Evolutionary conservation across 2,113 vertebrate genomes (phyloP), one percentile per base, ranked within the genome.

Genomic region (Nestor notabilis): DNA sequence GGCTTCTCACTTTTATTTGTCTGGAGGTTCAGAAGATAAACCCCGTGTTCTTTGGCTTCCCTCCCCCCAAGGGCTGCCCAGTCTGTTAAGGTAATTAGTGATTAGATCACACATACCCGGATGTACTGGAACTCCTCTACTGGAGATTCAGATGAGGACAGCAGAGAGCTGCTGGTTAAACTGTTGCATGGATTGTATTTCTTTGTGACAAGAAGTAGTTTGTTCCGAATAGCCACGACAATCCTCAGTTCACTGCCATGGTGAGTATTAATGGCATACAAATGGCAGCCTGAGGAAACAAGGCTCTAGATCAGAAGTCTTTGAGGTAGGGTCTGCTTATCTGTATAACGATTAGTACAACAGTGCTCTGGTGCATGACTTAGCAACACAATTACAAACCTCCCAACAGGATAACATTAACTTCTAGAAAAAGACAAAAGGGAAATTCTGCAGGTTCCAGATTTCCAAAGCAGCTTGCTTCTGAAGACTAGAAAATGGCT

Each of bases 61-160:
- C 21, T 5, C 2, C 7, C 15, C 31, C 46, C 4, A 8, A 31
- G 31, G 4, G 37, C 49, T 93, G 25, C 25, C 52, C 65, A 49
- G 39, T 13, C 49, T 46, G 16, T 74, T 74, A 72, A 69, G 27
- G 39, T 61, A 74, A 71, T 71, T 28, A 90, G 55, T 19, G 47
- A 89, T 53, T 17, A 75, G 60, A 89, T 50, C 47, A 80, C 72
- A 97, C 98, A 50, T 97, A 99, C 99, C 99, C 99, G 98, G 96
- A 99, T 99, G 97, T 99, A 99, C 96, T 99, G 99, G 98, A 99
- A 99, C 96, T 99, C 99, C 80, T 99, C 99, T 50, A 99, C 98
- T 5, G 99, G 99, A 4, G 99, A 99, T 85, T 99, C 99, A 0
- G 97, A 88, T 35, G 95, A 97, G 0, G 96, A 96, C 0, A 95